Percentiles rank a stretch among this genome's conserved stretches.
phyloP scores from a whole-genome alignment of 2,113 vertebrate species.

The Pogona vitticeps region DNA sequence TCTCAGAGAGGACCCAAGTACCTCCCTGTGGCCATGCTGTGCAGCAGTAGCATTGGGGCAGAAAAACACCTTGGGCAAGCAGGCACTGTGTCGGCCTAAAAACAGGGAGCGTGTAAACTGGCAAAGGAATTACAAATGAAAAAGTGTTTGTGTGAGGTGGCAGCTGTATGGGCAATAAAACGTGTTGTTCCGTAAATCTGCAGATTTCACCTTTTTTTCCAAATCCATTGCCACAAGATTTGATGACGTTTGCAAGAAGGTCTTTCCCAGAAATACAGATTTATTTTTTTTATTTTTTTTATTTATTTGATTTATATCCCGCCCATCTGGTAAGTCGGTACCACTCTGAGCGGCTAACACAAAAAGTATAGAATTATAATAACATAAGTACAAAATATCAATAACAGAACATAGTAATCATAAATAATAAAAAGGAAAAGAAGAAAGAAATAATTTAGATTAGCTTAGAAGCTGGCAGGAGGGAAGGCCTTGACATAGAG shows the following conservation, averaged over 20 bases:
- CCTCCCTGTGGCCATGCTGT: background rate
- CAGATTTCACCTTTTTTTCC: background rate
- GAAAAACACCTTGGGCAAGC: background rate
- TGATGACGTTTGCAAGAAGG: constrained; percentile 15
- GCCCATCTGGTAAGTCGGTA: too few relatives aligned
- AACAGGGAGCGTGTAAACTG: background rate
- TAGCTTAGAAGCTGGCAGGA: too few relatives aligned
- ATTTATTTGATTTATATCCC: too few relatives aligned
- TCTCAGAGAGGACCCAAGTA: background rate
- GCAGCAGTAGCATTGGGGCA: background rate
- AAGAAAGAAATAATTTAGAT: too few relatives aligned
- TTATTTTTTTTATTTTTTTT: too few relatives aligned
- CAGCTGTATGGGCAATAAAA: background rate
- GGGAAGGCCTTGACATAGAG: too few relatives aligned
- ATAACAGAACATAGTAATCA: too few relatives aligned
- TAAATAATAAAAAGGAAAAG: too few relatives aligned
- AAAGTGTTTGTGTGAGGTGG: background rate
- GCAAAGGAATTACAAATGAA: background rate
- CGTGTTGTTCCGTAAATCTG: constrained; percentile 24
- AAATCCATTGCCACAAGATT: background rate
- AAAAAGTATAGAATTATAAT: too few relatives aligned
- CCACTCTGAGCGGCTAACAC: too few relatives aligned
- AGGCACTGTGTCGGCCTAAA: background rate
- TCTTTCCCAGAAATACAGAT: background rate
- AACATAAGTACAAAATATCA: too few relatives aligned